These are phyloP conservation scores for Meiosimyza platycephala DNA, from an alignment of 2,888 invertebrate species.

Conservation along the genomic window DNA sequence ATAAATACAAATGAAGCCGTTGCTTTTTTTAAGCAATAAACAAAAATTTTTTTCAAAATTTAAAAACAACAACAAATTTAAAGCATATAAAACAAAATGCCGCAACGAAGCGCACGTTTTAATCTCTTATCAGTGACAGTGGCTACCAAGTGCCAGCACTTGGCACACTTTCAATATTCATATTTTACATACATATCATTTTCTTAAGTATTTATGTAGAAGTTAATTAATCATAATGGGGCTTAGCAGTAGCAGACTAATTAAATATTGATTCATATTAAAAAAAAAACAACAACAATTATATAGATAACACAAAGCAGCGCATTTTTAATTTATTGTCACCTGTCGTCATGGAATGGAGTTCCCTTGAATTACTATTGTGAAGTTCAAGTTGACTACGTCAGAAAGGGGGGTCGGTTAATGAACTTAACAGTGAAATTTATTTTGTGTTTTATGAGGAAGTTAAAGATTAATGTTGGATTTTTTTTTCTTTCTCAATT, in stretches of 20 bases:
- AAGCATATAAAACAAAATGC: not conserved
- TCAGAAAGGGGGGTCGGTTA: not conserved
- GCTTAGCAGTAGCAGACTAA: not conserved
- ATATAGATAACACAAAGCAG: no score
- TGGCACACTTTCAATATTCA: constrained; percentile 27
- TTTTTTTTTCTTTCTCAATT: no score
- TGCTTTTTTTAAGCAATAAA: no score
- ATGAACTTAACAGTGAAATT: no score
- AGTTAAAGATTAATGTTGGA: no score
- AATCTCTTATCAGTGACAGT: constrained; percentile 25
- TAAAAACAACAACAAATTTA: not conserved
- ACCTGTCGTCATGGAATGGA: no score
- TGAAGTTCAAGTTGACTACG: constrained; percentile 14
- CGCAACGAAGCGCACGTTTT: not conserved
- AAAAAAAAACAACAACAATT: no score
- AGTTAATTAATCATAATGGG: constrained; percentile 15
- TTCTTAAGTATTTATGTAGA: not conserved
- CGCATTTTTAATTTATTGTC: no score
- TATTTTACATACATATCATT: not conserved
- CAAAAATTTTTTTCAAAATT: not conserved
- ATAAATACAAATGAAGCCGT: no score
- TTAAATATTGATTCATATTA: no score
- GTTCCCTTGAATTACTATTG: not conserved
- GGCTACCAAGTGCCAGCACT: not conserved
- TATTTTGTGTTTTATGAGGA: no score